Base-by-base conservation (phyloP, 2,797 vertebrate species). In the Moxostoma hubbsi region DNA sequence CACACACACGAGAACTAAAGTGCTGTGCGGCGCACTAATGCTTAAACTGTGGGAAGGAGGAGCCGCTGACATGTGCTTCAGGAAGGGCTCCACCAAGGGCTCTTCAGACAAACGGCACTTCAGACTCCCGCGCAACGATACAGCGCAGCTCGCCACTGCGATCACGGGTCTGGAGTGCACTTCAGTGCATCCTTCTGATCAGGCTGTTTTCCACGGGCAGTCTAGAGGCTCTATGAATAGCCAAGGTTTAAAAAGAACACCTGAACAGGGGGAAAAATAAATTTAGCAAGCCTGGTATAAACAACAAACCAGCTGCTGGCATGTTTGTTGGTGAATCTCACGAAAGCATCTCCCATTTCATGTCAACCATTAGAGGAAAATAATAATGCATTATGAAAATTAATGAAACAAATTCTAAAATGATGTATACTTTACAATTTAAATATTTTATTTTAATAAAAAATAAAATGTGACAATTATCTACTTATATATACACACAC, bases 21-120 rank as follows among this genome's bases (percentile, higher is more conserved):
- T 59, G 47, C 62, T 67, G 61, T 53, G 72, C 59, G 65, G 69
- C 16, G 72, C 67, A 64, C 45, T 47, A 68, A 16, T 9, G 69
- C 73, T 81, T 81, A 65, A 81, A 81, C 51, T 8, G 24, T 4
- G 13, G 15, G 72, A 50, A 74, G 79, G 78, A 72, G 81, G 84
- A 83, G 68, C 53, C n/a, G 58, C 54, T 72, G 84, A 83, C 91
- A 90, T 88, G 91, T 92, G 90, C 83, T 85, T 82, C 5, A 61
- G 70, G 55, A 61, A 66, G 77, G 69, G 86, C 76, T 9, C 36
- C 1, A 47, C 72, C 62, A 55, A 58, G 75, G 62, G 9, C 9
- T 83, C 69, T 70, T 15, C 18, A 9, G 51, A 80, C 70, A 13
- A 4, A 57, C 84, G 70, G 63, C 83, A 51, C 7, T 0, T 2